phyloP scores from a whole-genome alignment of 1,140 invertebrate genomes.

The Orius laevigatus region DNA sequence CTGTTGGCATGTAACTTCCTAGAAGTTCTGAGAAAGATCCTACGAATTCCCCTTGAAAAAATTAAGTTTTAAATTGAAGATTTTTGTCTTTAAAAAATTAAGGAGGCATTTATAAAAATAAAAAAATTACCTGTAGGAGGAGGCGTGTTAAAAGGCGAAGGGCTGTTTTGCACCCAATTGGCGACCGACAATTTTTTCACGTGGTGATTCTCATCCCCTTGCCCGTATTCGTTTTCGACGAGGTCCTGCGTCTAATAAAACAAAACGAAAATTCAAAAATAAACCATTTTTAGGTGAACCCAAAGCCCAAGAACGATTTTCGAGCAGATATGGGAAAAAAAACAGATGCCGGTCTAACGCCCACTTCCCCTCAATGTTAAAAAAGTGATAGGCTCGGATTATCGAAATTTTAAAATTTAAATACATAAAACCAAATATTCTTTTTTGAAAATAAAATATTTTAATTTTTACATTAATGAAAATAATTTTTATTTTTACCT shows the following conservation, averaged over 20 bases:
- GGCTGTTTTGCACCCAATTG: constrained; percentile 3
- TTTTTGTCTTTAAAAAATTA: background rate
- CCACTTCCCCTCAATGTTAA: too few species aligned
- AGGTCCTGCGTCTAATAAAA: constrained; percentile 3
- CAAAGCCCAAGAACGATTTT: too few species aligned
- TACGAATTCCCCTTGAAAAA: constrained; percentile 12
- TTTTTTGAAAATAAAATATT: background rate
- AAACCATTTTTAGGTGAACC: too few species aligned
- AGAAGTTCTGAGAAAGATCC: constrained; percentile 14
- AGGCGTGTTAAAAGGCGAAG: constrained; percentile 14
- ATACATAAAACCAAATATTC: too few species aligned
- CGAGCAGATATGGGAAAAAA: too few species aligned
- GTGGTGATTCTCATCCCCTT: constrained; percentile 6
- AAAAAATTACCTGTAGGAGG: constrained; percentile 11
- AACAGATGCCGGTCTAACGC: too few species aligned
- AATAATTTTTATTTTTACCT: background rate
- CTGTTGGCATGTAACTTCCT: constrained; percentile 6
- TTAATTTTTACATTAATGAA: background rate
- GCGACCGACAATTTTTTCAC: constrained; percentile 1
- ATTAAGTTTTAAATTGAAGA: background rate
- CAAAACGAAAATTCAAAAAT: too few species aligned
- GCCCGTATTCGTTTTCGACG: background rate
- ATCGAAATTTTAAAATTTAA: too few species aligned
- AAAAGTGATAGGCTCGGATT: too few species aligned
- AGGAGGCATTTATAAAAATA: constrained; percentile 2